Evolutionary conservation across 2,113 vertebrate genomes (phyloP).

Genomic region (Nothobranchius furzeri): DNA sequence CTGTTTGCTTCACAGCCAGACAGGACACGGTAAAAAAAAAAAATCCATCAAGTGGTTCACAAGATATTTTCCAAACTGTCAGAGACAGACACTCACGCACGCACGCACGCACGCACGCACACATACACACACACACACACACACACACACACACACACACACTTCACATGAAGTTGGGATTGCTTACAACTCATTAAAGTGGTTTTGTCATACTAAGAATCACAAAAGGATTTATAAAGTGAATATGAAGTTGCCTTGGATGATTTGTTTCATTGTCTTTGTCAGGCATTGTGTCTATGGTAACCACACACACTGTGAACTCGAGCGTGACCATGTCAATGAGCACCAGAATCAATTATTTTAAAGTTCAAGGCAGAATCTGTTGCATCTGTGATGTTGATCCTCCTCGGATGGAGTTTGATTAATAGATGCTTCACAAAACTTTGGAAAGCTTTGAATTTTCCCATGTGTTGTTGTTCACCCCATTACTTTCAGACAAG

Average conservation of each 20-base stretch:
- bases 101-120: too few relatives aligned
- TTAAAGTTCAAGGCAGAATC: constrained; percentile 45
- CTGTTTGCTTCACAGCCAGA: too few relatives aligned
- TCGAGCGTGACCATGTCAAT: constrained; percentile 47
- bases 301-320: constrained; percentile 33
- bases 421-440: constrained; percentile 52
- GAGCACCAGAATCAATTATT: constrained; percentile 39
- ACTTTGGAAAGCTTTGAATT: constrained; percentile 14
- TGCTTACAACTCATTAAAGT: constrained; percentile 24
- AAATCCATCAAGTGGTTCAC: too few relatives aligned
- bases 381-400: constrained; percentile 51
- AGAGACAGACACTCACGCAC: too few relatives aligned
- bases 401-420: constrained; percentile 60
- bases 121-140: too few relatives aligned
- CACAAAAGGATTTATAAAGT: constrained; percentile 33
- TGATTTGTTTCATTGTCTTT: constrained; percentile 37
- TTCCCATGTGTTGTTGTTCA: constrained; percentile 14
- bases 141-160: too few relatives aligned
- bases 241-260: constrained; percentile 30
- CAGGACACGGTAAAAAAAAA: too few relatives aligned
- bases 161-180: constrained; percentile 38
- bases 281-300: constrained; percentile 35
- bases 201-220: constrained; percentile 25
- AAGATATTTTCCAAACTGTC: too few relatives aligned
- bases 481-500: neutral